These are phyloP conservation scores for Nematopogon swammerdamellus DNA, from an alignment of 2,888 invertebrate species.

Conservation along the genomic window DNA sequence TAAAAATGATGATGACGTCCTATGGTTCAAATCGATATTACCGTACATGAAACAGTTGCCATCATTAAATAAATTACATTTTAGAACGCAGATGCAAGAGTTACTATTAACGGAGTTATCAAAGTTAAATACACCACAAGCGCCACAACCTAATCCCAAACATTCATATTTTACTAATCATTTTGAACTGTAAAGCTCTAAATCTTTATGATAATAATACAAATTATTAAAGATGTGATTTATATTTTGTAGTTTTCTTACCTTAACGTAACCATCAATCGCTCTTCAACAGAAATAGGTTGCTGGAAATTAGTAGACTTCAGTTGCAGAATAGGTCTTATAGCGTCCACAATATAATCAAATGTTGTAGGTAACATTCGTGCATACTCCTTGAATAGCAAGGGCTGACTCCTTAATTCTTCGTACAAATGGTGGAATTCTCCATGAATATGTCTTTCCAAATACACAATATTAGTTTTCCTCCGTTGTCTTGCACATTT, in stretches of 20 bases:
- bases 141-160: constrained; percentile 1
- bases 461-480: neutral
- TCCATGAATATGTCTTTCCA: constrained; percentile 1
- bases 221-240: constrained; percentile 12
- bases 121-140: constrained; percentile 14
- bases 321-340: constrained; percentile 4
- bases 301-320: constrained; percentile 11
- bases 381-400: neutral
- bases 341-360: constrained; percentile 1
- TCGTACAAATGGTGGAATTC: neutral
- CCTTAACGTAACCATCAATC: constrained; percentile 12
- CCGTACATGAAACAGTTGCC: constrained; percentile 17
- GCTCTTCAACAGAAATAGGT: constrained; percentile 13
- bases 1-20: constrained; percentile 13
- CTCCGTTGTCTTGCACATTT: neutral
- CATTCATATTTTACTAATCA: no score
- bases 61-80: constrained; percentile 15
- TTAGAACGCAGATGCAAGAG: constrained; percentile 17
- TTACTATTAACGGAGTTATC: constrained; percentile 14
- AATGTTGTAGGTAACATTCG: constrained; percentile 2
- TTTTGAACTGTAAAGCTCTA: no score
- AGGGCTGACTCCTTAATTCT: neutral
- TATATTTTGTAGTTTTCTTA: constrained; percentile 12
- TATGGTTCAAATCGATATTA: constrained; percentile 17
- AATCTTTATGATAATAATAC: constrained; percentile 8